Conservation (phyloP, 2,797 vertebrate species). For the Enteromius viviparus region DNA sequence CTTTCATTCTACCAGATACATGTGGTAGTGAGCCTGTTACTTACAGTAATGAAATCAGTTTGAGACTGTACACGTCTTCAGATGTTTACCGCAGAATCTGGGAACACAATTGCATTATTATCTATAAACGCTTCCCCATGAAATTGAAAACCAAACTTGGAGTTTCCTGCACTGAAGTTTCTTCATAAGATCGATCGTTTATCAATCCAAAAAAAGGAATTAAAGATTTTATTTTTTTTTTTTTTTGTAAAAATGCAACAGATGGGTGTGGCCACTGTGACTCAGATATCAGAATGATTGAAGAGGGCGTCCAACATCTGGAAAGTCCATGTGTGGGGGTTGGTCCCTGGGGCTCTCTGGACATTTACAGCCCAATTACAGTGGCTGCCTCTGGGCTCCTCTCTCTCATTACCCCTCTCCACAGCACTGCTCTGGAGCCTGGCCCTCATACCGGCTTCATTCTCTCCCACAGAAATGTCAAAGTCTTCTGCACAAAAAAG, state of each 20-base stretch:
- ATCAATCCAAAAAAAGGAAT: background rate
- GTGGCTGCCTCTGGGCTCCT: conserved; percentile 54
- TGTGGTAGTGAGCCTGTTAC: conserved; percentile 36
- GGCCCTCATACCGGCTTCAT: conserved; percentile 38
- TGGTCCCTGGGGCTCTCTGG: conserved; percentile 31
- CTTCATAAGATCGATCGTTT: conserved; percentile 3
- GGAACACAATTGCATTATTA: conserved; percentile 16
- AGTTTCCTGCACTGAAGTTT: background rate
- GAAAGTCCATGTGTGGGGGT: conserved; percentile 47
- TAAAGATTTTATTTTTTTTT: conserved; percentile 19
- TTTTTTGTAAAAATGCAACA: background rate
- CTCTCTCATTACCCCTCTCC: conserved; percentile 52
- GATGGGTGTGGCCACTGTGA: conserved; percentile 28
- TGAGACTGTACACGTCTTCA: conserved; percentile 26
- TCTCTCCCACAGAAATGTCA: conserved; percentile 37
- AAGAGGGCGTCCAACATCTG: conserved; percentile 58
- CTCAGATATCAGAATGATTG: conserved; percentile 43
- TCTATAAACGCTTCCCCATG: conserved; percentile 17
- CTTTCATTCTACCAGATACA: conserved; percentile 29
- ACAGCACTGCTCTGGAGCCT: conserved; percentile 40
- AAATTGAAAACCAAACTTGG: conserved; percentile 20
- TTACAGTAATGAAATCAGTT: conserved; percentile 44
- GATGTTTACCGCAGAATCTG: conserved; percentile 21
- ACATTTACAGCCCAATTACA: conserved; percentile 60
- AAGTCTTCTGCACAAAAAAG: conserved; percentile 32